Evolutionary conservation across 2,797 vertebrate species (phyloP).

Genomic region (Poecile montanus): DNA sequence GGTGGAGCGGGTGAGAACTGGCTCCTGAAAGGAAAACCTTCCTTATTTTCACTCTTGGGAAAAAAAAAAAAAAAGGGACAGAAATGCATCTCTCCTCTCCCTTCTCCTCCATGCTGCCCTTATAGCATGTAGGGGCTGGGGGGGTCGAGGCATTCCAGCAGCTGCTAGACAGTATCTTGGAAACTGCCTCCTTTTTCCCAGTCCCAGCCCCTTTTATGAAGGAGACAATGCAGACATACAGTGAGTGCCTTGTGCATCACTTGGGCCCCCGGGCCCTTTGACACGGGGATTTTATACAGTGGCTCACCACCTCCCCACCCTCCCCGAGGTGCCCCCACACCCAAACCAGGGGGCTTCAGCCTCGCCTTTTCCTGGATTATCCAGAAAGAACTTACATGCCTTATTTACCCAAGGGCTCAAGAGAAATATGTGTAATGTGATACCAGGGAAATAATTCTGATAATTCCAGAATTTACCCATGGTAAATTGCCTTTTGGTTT

Average conservation of each 20-base stretch:
- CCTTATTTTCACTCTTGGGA: slow-evolving; percentile 3
- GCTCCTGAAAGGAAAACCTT: neutral
- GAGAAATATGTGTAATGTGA: slow-evolving; percentile 21
- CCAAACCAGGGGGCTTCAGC: slow-evolving; percentile 32
- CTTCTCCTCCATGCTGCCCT: slow-evolving; percentile 51
- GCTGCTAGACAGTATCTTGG: slow-evolving; percentile 77
- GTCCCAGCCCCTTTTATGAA: slow-evolving; percentile 76
- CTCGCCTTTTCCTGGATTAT: slow-evolving; percentile 30
- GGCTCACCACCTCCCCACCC: slow-evolving; percentile 24
- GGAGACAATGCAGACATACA: slow-evolving; percentile 78
- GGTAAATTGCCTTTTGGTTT: neutral
- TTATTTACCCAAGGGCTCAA: neutral
- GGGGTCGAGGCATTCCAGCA: slow-evolving; percentile 79
- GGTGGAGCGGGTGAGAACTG: neutral
- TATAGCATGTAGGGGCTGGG: slow-evolving; percentile 73
- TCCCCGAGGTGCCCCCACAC: slow-evolving; percentile 24
- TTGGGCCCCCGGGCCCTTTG: slow-evolving; percentile 75
- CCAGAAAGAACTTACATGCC: neutral
- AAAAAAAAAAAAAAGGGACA: neutral
- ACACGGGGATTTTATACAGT: slow-evolving; percentile 69
- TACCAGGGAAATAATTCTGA: neutral
- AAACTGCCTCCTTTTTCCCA: slow-evolving; percentile 76
- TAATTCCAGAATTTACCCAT: neutral
- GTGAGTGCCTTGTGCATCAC: slow-evolving; percentile 79
- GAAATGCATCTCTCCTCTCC: slow-evolving; percentile 1